A percentile compares a stretch with the other conserved stretches of the same genome.
These are phyloP conservation scores for Acropora yongei DNA, from an alignment of 64 coral and sea anemone genomes.

Conservation along the genomic window DNA sequence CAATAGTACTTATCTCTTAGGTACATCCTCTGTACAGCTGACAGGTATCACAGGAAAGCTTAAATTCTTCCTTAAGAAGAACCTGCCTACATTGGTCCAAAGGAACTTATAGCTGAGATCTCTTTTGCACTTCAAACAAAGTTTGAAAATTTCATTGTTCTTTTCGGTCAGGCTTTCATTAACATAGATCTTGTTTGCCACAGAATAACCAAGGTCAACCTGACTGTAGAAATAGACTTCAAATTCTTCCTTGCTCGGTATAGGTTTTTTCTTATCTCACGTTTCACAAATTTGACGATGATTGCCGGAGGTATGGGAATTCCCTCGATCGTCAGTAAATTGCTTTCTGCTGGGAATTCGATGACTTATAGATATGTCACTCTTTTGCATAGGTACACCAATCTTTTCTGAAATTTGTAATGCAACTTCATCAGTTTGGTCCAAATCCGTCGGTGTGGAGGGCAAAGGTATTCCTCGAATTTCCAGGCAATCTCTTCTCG, in stretches of 20 bases:
- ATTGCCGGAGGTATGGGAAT: not conserved
- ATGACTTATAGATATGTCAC: constrained; percentile 10
- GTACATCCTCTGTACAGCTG: too few species aligned
- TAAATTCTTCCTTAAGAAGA: constrained; percentile 26
- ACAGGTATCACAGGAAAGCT: constrained; percentile 33
- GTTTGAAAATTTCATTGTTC: constrained; percentile 38
- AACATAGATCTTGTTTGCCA: not conserved
- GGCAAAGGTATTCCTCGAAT: too few species aligned
- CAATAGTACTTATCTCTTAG: too few species aligned
- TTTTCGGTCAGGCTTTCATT: constrained; percentile 56
- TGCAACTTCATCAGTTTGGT: not conserved
- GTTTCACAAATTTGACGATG: constrained; percentile 22
- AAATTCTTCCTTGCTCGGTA: too few species aligned
- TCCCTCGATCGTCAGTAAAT: too few species aligned
- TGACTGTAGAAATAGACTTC: too few species aligned
- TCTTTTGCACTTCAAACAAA: constrained; percentile 56
- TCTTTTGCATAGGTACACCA: not conserved
- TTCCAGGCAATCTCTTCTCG: not conserved
- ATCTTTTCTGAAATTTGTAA: not conserved
- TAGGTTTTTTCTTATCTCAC: too few species aligned
- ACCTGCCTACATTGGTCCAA: constrained; percentile 54
- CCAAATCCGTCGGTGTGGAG: too few species aligned
- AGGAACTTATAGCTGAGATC: constrained; percentile 59
- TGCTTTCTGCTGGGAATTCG: constrained; percentile 10
- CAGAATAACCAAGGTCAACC: too few species aligned